Evolutionary conservation across 2,797 vertebrate species (phyloP), one percentile per base, ranked within the genome.

Genomic region (Caiman crocodilus): DNA sequence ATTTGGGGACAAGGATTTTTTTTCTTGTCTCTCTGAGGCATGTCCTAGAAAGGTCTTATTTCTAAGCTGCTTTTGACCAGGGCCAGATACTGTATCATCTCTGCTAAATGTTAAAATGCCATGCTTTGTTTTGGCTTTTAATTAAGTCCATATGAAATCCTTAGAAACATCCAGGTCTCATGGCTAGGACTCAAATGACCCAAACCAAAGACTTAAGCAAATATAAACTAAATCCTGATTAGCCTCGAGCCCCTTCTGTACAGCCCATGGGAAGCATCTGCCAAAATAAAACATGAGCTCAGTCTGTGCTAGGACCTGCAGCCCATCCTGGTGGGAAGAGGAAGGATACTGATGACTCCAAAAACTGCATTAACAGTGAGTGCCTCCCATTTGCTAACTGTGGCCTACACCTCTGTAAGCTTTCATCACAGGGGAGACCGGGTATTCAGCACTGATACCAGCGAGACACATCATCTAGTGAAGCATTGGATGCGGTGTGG

Each of bases 221-320:
- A 94, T 90, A 96, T 95, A 94, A 97, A 96, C 78, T 90, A 95
- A 95, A 92, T 91, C 93, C 87, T 95, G 92, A 93, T 95, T 95
- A 94, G 93, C 91, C 92, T 76, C 20, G 35, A 76, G 80, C 78
- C 93, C 90, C 94, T 65, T 94, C 92, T 74, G 78, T 82, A 91
- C 83, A 95, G 90, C 91, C 83, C 90, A 85, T 67, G 80, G 63
- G 91, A 86, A 87, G 90, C 63, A 23, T 92, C 77, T 92, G 84
- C 86, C 90, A 55, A 88, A 94, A 87, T 80, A 82, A 87, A 90
- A 90, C 32, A 7, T 0, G 0, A 94, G 90, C 64, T 20, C 0
- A 0, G 28, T 63, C 90, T 77, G 65, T 89, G 85, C 81, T 50
- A 2, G 42, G 20, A 59, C 80, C 58, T 78, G 4, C 12, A 57